Evolutionary conservation across 2,113 vertebrate species (phyloP), one percentile per base, ranked within the genome.

Genomic region (Gymnorhina tibicen): DNA sequence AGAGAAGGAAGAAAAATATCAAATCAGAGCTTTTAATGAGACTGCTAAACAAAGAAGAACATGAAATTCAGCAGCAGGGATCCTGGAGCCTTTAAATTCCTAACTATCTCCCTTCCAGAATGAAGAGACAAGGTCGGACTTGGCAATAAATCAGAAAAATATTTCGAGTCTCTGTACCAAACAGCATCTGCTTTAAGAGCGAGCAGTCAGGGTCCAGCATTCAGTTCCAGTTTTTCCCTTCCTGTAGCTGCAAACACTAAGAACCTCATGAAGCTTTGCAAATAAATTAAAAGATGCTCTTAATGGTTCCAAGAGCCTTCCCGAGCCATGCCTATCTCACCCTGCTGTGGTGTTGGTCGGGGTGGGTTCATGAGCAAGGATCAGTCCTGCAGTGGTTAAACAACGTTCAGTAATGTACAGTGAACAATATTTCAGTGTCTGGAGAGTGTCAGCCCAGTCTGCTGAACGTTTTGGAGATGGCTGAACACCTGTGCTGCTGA

Each of bases 81-180:
- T 91, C 84, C 73, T 59, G 19, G 7, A 91, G 56, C 73, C 52
- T 84, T 90, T 88, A 50, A 85, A 95, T 88, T 80, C 82, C 72
- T 83, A 64, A 63, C 41, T 53, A 93, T 81, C 79, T 93, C 42
- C 60, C 69, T 94, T 96, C 64, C 85, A 96, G 73, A 94, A 92
- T 93, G 90, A 96, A 94, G 60, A 9, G 67, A 96, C 75, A 83
- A 88, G 58, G 72, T 93, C 95, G 93, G 79, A 94, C 68, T 95
- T 95, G 90, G 92, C 79, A 91, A 81, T 56, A 84, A 90, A 93
- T 93, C 88, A 96, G 92, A 94, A 96, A 94, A 97, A 95, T 91
- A 94, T 91, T 91, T 96, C 60, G 79, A 92, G 26, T 83, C 41
- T 86, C 73, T 78, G 82, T 52, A 96, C 67, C 82, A 92, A 93